These are phyloP conservation scores for Leiothrix lutea DNA, from an alignment of 2,113 vertebrate genomes.

Conservation along the genomic window DNA sequence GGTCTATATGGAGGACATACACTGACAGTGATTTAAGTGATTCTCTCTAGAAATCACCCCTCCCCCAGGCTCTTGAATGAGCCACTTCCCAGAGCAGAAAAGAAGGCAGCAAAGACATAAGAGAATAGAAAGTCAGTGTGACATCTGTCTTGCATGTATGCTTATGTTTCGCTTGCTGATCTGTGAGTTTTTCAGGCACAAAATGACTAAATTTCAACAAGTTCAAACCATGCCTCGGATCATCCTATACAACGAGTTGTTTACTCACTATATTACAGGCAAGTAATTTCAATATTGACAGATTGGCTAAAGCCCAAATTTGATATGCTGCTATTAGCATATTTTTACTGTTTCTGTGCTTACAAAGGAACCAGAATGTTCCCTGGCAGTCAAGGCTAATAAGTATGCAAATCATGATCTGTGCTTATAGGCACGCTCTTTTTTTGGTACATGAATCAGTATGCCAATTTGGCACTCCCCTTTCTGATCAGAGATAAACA, in stretches of 20 bases:
- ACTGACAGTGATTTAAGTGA: not conserved
- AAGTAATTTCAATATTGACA: constrained; percentile 68
- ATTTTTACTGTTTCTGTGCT: constrained; percentile 61
- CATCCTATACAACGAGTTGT: constrained; percentile 39
- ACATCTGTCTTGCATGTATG: constrained; percentile 31
- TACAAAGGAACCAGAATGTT: constrained; percentile 55
- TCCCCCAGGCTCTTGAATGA: not conserved
- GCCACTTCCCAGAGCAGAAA: not conserved
- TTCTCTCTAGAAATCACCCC: not conserved
- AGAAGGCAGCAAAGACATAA: not conserved
- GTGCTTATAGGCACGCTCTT: constrained; percentile 56
- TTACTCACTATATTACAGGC: constrained; percentile 55
- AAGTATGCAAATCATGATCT: constrained; percentile 63
- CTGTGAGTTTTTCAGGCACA: constrained; percentile 42
- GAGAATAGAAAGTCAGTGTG: not conserved
- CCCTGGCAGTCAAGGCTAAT: constrained; percentile 58
- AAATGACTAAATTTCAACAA: constrained; percentile 63
- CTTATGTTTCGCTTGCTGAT: constrained; percentile 28
- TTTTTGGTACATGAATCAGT: constrained; percentile 43
- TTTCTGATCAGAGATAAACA: constrained; percentile 56
- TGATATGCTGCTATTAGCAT: constrained; percentile 62
- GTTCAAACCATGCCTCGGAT: constrained; percentile 34
- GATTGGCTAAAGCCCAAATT: constrained; percentile 58
- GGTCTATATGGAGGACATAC: not conserved
- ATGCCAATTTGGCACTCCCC: constrained; percentile 54